Conservation (phyloP, 2,888 invertebrate species). For the Leptarthrus brevirostris region DNA sequence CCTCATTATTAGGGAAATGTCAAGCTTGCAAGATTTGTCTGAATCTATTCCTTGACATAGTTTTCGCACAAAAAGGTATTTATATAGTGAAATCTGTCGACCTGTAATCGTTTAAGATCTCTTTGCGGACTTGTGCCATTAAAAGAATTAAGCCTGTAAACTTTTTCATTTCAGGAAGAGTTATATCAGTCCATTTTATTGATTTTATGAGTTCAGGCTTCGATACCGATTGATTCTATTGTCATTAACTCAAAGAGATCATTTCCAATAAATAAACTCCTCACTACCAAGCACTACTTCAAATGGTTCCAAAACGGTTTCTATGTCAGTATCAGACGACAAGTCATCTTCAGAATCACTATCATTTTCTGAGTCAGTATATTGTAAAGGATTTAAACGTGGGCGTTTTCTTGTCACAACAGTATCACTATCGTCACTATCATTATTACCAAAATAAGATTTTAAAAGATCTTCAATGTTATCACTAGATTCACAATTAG, state of each 20-base stretch:
- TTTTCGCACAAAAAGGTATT: not conserved
- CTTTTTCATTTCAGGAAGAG: not conserved
- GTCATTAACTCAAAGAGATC: conserved; percentile 9
- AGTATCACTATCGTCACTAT: not conserved
- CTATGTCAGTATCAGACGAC: not conserved
- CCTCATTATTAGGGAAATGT: not conserved
- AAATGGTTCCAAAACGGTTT: not conserved
- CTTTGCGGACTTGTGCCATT: not conserved
- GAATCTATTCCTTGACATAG: not conserved
- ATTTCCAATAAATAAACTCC: conserved; percentile 7
- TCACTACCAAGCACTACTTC: conserved; percentile 2
- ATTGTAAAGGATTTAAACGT: conserved; percentile 10
- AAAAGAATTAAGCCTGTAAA: conserved; percentile 12
- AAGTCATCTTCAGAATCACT: not conserved
- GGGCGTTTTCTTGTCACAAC: not conserved
- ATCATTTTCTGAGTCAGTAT: conserved; percentile 2
- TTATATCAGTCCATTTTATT: conserved; percentile 2
- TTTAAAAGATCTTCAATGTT: too few relatives aligned
- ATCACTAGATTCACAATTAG: not conserved
- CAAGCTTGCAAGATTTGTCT: not conserved
- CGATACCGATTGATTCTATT: conserved; percentile 15
- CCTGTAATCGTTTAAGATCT: not conserved
- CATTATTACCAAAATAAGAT: too few relatives aligned
- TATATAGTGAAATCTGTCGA: not conserved
- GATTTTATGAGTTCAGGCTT: not conserved